Conservation (phyloP, 2,888 invertebrate species). For the Loripinus fragilis region DNA sequence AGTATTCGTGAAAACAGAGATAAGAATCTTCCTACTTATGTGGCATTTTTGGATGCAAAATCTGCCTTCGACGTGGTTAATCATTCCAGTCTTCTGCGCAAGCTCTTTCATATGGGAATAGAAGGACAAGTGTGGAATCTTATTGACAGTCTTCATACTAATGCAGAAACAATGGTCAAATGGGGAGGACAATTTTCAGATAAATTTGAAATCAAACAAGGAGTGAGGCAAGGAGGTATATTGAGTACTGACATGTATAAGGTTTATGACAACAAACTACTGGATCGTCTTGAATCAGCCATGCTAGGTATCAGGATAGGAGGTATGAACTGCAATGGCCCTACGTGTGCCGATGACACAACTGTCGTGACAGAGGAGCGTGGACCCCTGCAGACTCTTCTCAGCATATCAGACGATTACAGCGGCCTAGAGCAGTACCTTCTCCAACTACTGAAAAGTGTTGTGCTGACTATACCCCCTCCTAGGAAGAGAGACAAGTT, state of each 20-base stretch:
- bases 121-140: conserved; percentile 19
- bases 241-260: conserved; percentile 27
- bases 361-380: background rate
- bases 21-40: background rate
- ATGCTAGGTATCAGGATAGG: background rate
- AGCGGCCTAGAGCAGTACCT: background rate
- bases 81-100: conserved; percentile 27
- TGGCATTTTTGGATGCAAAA: conserved; percentile 29
- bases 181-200: conserved; percentile 13
- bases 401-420: background rate
- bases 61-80: conserved; percentile 34
- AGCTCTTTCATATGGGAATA: conserved; percentile 16
- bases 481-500: background rate
- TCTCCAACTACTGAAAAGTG: background rate
- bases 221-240: conserved; percentile 26
- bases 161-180: conserved; percentile 9
- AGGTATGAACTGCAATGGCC: conserved; percentile 1
- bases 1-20: conserved; percentile 14
- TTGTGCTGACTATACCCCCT: background rate
- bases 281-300: background rate
- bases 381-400: background rate
- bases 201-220: conserved; percentile 4
- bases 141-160: conserved; percentile 17
- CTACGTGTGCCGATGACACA: conserved; percentile 6
- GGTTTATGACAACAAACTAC: conserved; percentile 26